Evolutionary conservation across 2,113 vertebrate species (phyloP).

Genomic region (Cheirogaleus medius): DNA sequence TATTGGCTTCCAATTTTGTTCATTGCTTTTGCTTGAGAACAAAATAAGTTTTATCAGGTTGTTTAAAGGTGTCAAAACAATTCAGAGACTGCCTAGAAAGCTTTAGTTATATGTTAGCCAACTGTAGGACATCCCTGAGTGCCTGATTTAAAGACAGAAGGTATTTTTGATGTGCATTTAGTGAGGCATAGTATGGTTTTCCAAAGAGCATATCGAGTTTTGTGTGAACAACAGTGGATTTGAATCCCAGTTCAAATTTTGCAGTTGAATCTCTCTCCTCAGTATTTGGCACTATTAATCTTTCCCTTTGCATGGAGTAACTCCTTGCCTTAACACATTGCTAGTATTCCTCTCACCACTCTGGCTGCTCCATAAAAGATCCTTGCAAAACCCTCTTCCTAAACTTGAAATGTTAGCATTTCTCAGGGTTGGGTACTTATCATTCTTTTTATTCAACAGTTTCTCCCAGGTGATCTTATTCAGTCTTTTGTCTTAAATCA

Average conservation of each 20-base stretch:
- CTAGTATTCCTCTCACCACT: not conserved
- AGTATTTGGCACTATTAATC: not conserved
- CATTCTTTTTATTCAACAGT: not conserved
- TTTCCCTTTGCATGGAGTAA: not conserved
- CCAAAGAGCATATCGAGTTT: not conserved
- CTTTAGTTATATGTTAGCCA: not conserved
- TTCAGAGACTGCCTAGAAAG: not conserved
- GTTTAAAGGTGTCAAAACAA: not conserved
- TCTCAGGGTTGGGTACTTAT: not conserved
- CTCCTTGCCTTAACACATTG: not conserved
- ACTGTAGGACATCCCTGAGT: not conserved
- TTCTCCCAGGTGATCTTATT: not conserved
- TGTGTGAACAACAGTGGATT: not conserved
- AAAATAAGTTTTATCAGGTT: not conserved
- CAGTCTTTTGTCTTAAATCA: not conserved
- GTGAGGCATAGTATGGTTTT: not conserved
- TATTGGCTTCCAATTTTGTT: not conserved
- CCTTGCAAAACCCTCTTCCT: not conserved
- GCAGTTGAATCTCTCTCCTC: not conserved
- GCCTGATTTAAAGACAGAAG: not conserved
- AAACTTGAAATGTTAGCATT: not conserved
- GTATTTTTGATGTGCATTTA: not conserved
- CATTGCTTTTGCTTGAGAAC: not conserved
- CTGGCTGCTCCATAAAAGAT: not conserved
- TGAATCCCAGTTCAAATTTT: not conserved